Evolutionary conservation across 2,113 vertebrate species (phyloP), one percentile per base, ranked within the genome.

Genomic region (Muntiacus reevesi): DNA sequence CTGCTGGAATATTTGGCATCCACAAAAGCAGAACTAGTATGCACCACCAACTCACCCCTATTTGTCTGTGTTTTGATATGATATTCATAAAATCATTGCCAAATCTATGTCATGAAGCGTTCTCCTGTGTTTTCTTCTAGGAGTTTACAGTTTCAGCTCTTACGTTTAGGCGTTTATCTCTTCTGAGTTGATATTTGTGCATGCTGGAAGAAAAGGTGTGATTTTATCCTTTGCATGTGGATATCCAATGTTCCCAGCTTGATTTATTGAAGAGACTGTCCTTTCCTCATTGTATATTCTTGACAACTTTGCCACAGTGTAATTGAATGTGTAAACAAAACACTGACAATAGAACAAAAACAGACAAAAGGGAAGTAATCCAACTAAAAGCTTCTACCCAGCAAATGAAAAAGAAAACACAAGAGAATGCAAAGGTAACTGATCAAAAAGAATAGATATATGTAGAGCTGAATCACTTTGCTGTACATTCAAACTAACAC

Each of bases 321-420:
- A 12, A 7, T 2, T 55, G 50, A 7, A 30, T 21, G 4, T 4
- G 7, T 23, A 21, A 1, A 1, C 54, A 40, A 40, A 76, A 14
- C 13, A 17, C 19, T 7, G 64, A 15, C 25, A 16, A 14, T 7
- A 15, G 30, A 95, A n/a, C 33, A 60, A 60, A 59, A 40, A 7
- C 0, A n/a, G 43, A n/a, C 62, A 76, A 19, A 40, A 33, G 11
- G 52, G n/a, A 64, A 6, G 23, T 7, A 13, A 87, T 43, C 27
- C 25, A 15, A 76, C 54, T 5, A 10, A 27, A 13, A 27, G 28
- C 15, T 81, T 45, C 85, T n/a, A 15, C 50, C 33, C 8, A 47
- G 62, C 15, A 47, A 60, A 13, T 9, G 3, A 8, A 30, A 5
- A 47, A 47, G n/a, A n/a, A 30, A 2, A 78, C 2, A 6, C 60